Evolutionary conservation across 2,888 invertebrate species (phyloP).

Genomic region (Helleia helle): DNA sequence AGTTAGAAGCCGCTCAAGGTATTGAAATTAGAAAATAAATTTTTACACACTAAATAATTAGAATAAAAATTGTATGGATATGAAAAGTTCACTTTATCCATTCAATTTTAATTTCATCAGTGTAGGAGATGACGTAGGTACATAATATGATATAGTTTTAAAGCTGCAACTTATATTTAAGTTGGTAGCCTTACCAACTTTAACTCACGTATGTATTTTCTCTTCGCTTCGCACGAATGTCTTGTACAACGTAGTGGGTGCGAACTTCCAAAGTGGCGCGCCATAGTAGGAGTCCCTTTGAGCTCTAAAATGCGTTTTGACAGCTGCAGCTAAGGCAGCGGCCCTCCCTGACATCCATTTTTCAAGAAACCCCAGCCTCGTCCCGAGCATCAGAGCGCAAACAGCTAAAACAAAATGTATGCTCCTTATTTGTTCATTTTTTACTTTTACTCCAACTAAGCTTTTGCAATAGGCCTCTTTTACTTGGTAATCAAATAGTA

Average conservation of each 20-base stretch:
- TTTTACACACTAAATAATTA: too few species aligned
- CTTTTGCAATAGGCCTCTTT: too few species aligned
- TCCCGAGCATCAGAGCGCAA: conserved; percentile 85
- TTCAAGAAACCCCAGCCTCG: conserved; percentile 84
- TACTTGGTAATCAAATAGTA: too few species aligned
- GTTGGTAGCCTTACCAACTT: conserved; percentile 12
- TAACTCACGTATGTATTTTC: conserved; percentile 82
- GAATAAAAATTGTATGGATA: too few species aligned
- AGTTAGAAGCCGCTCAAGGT: too few species aligned
- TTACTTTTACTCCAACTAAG: too few species aligned
- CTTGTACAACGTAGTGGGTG: conserved; percentile 81
- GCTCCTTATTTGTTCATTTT: background rate
- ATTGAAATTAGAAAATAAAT: too few species aligned
- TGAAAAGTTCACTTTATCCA: too few species aligned
- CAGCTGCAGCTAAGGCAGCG: conserved; percentile 79
- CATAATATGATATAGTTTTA: too few species aligned
- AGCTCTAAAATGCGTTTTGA: conserved; percentile 84
- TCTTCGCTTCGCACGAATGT: conserved; percentile 84
- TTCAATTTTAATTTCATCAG: too few species aligned
- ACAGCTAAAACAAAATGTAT: conserved; percentile 66
- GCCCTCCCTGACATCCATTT: conserved; percentile 74
- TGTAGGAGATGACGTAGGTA: too few species aligned
- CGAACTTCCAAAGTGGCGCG: conserved; percentile 86
- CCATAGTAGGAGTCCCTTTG: conserved; percentile 88
- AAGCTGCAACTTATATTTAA: too few species aligned